Percentiles rank a stretch among this genome's conserved stretches.
phyloP scores from a whole-genome alignment of 2,888 invertebrate species.

The Leucozona laternaria region DNA sequence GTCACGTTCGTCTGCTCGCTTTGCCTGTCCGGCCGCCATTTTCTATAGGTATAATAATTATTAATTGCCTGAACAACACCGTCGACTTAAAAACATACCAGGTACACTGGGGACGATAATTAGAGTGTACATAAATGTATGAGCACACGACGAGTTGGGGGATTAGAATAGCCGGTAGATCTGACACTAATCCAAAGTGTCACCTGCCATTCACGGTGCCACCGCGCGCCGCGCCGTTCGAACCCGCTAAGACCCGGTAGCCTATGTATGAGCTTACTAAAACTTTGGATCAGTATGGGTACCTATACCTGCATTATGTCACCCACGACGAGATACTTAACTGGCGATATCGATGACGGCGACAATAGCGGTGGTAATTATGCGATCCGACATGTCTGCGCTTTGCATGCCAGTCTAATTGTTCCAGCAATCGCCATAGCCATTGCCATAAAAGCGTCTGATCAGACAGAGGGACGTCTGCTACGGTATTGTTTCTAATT shows the following conservation, averaged over 20 bases:
- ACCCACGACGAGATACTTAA: conserved; percentile 44
- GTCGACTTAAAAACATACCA: neutral
- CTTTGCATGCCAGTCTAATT: conserved; percentile 67
- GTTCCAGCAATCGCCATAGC: conserved; percentile 33
- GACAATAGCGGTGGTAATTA: conserved; percentile 46
- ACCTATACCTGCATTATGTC: conserved; percentile 15
- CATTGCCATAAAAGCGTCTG: conserved; percentile 40
- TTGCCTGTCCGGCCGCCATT: neutral
- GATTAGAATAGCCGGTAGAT: conserved; percentile 10
- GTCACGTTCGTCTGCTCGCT: conserved; percentile 34
- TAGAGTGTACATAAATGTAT: conserved; percentile 35
- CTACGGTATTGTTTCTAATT: conserved; percentile 47
- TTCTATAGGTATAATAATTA: too few relatives aligned
- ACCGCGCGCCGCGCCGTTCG: too few relatives aligned
- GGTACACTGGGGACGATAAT: conserved; percentile 28
- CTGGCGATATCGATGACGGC: conserved; percentile 22
- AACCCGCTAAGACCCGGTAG: conserved; percentile 13
- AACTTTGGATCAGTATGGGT: conserved; percentile 11
- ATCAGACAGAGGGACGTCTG: conserved; percentile 71
- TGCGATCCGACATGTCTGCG: conserved; percentile 68
- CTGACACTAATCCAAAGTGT: conserved; percentile 59
- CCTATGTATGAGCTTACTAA: conserved; percentile 9
- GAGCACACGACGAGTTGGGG: neutral
- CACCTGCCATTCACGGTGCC: conserved; percentile 44
- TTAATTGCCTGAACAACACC: conserved; percentile 41